These are phyloP conservation scores for Smutsia gigantea DNA, from an alignment of 2,797 vertebrate genomes.

Conservation along the genomic window DNA sequence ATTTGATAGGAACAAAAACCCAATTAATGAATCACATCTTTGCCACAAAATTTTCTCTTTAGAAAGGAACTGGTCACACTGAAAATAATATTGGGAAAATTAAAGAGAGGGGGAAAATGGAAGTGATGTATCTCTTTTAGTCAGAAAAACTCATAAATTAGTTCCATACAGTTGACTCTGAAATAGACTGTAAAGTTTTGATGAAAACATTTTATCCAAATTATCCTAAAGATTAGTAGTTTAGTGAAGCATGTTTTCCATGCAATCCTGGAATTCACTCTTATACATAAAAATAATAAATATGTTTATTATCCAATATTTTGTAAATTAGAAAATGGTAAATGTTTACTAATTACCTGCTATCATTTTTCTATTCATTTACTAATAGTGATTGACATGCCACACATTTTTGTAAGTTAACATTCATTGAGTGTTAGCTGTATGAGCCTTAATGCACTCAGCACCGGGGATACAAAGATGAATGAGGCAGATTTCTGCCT, in stretches of 20 bases:
- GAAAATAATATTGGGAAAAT: conserved; percentile 3
- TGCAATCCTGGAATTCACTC: neutral
- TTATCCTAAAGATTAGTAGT: neutral
- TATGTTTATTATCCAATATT: neutral
- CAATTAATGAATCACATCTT: neutral
- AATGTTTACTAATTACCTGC: neutral
- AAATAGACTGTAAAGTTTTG: neutral
- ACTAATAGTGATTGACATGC: neutral
- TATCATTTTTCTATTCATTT: neutral
- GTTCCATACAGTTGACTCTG: neutral
- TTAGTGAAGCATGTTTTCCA: neutral
- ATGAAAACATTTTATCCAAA: neutral
- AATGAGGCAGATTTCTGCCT: neutral
- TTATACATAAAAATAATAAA: conserved; percentile 4
- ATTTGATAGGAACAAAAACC: neutral
- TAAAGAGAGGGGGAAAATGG: neutral
- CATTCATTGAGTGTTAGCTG: neutral
- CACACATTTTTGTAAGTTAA: neutral
- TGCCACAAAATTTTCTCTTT: neutral
- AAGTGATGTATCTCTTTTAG: neutral
- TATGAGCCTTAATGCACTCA: neutral
- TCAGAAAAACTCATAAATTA: neutral
- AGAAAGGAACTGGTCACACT: neutral
- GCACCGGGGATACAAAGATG: neutral
- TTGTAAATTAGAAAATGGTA: neutral